Evolutionary conservation across 2,888 invertebrate species (phyloP).

Genomic region (Himalopsyche kuldschensis): DNA sequence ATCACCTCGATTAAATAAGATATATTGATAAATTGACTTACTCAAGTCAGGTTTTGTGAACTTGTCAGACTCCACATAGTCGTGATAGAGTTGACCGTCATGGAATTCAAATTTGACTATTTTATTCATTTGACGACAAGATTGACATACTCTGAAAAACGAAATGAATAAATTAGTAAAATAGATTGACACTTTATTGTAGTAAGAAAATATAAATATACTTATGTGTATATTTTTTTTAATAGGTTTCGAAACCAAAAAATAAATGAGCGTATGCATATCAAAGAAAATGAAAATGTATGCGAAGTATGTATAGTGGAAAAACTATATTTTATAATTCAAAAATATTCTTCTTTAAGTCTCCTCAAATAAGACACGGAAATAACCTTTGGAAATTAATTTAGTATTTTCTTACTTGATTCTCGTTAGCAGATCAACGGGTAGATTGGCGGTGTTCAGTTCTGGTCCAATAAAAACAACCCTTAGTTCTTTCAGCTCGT

Average conservation of each 20-base stretch:
- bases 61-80: slow-evolving; percentile 53
- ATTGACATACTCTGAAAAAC: slow-evolving; percentile 55
- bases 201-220: no score
- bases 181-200: no score
- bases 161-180: background rate
- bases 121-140: slow-evolving; percentile 55
- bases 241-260: no score
- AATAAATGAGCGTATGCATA: no score
- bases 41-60: slow-evolving; percentile 62
- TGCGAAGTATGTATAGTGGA: no score
- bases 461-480: slow-evolving; percentile 69
- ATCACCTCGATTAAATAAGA: no score
- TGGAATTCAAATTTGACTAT: slow-evolving; percentile 59
- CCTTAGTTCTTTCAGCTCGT: slow-evolving; percentile 57
- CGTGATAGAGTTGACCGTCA: slow-evolving; percentile 57
- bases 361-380: no score
- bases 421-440: slow-evolving; percentile 59
- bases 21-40: slow-evolving; percentile 42
- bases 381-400: no score
- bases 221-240: no score
- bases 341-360: no score
- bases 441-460: slow-evolving; percentile 61
- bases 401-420: slow-evolving; percentile 52
- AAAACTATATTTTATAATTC: no score
- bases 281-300: no score